Evolutionary conservation across 2,888 invertebrate species (phyloP), one percentile per base, ranked within the genome.

Genomic region (Melangyna quadrimaculata): DNA sequence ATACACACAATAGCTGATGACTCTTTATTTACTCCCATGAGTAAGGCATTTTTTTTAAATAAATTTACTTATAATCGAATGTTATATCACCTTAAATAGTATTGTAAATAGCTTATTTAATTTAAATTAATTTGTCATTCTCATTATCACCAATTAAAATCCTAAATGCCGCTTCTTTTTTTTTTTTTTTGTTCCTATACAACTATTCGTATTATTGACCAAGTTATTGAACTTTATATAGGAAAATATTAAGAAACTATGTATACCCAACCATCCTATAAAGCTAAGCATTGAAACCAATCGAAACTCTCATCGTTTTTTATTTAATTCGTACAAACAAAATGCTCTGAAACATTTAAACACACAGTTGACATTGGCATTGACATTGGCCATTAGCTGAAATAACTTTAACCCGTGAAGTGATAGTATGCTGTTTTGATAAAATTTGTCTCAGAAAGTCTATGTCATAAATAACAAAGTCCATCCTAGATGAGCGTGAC

Each of bases 321-420:
- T 37, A 7, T 63, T 63, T 43, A 29, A 7, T 63, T 63, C 17
- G 27, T 43, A 9, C 17, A 59, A 43, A 63, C 40, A 63, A 59
- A 35, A 2, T n/a, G 0, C n/a, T n/a, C n/a, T 40, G 59, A 63
- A 27, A 63, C 27, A 17, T 14, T 27, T 63, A 59, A 48, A n/a
- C n/a, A n/a, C n/a, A n/a, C n/a, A n/a, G n/a, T 48, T 59, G 59
- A 48, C 72, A 72, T 72, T 72, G 71, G 19, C 57, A 57, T 57
- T 57, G 59, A 48, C 72, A 59, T 59, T 72, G 72, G 24, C 48
- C 45, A 59, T 48, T 48, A 55, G 22, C 9, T n/a, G 55, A 27
- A 45, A 48, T 40, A n/a, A 57, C 29, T 37, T 53, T 9, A 53
- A 27, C 70, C 14, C 40, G 22, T 40, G 8, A 32, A 22, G 19